These are phyloP conservation scores for Drusus annulatus DNA, from an alignment of 1,140 invertebrate species.

Conservation along the genomic window DNA sequence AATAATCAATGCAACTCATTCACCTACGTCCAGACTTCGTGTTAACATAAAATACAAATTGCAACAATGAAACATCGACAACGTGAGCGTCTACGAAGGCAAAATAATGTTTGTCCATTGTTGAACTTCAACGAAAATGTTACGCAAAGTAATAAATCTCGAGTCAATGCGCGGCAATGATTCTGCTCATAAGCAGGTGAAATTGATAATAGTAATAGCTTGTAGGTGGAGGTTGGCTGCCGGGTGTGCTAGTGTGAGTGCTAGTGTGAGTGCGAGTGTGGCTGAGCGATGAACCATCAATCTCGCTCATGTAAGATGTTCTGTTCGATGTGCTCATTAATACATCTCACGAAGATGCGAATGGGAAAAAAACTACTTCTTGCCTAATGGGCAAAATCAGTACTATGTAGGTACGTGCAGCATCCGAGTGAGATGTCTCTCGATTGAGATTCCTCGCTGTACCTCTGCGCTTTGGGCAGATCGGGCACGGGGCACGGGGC, in stretches of 20 bases:
- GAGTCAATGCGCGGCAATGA: not conserved
- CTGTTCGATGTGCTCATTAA: conserved; percentile 25
- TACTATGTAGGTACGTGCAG: not conserved
- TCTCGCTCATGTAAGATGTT: conserved; percentile 9
- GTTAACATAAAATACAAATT: not conserved
- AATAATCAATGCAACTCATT: too few relatives aligned
- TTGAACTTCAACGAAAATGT: conserved; percentile 1
- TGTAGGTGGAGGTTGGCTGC: not conserved
- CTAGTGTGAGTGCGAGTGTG: conserved; percentile 6
- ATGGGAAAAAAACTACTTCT: not conserved
- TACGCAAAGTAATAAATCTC: conserved; percentile 9
- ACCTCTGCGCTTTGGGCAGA: not conserved
- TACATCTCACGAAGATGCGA: conserved; percentile 28
- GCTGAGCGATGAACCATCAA: not conserved
- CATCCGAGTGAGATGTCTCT: conserved; percentile 21
- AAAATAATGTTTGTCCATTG: conserved; percentile 2
- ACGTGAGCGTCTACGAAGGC: not conserved
- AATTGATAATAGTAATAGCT: conserved; percentile 22
- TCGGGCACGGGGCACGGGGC: not conserved
- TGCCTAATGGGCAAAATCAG: conserved; percentile 6
- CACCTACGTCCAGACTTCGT: too few relatives aligned
- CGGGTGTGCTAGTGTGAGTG: conserved; percentile 16
- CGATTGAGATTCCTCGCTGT: not conserved
- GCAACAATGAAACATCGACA: not conserved
- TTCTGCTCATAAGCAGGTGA: conserved; percentile 23